Evolutionary conservation across 1,140 invertebrate genomes (phyloP).

Genomic region (Meteorus sp.): DNA sequence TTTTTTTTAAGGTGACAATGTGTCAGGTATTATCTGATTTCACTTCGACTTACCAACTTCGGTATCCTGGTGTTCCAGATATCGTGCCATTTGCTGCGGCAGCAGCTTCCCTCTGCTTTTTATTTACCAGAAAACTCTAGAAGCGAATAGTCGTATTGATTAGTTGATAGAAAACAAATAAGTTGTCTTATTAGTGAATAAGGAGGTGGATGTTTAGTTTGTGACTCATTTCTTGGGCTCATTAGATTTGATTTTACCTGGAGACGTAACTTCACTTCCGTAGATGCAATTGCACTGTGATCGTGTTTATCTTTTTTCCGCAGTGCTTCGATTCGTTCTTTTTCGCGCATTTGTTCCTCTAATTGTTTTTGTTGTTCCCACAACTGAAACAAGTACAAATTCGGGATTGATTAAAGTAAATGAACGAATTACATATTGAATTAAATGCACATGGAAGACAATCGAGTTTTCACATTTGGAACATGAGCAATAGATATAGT

Average conservation of each 20-base stretch:
- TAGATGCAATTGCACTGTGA: conserved; percentile 92
- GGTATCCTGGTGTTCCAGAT: conserved; percentile 70
- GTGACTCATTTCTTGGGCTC: too few species aligned
- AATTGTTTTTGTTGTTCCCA: conserved; percentile 81
- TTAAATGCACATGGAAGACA: too few species aligned
- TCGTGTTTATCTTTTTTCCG: conserved; percentile 92
- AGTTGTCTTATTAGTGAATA: not conserved
- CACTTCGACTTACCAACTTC: conserved; percentile 71
- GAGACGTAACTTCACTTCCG: conserved; percentile 93
- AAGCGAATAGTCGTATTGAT: conserved; percentile 21
- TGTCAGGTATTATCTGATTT: not conserved
- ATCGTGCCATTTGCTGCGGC: conserved; percentile 72
- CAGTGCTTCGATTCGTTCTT: conserved; percentile 78
- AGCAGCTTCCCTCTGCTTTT: conserved; percentile 79
- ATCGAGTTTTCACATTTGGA: too few species aligned
- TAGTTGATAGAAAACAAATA: conserved; percentile 12
- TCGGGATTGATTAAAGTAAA: too few species aligned
- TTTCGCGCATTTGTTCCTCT: conserved; percentile 71
- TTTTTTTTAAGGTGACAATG: not conserved
- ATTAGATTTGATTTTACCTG: conserved; percentile 62
- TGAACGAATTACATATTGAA: too few species aligned
- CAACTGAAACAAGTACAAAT: too few species aligned
- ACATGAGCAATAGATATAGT: too few species aligned
- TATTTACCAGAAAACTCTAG: conserved; percentile 87
- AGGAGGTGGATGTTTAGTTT: not conserved